phyloP scores from a whole-genome alignment of 2,113 vertebrate species.

The Gnathonemus longibarbis region DNA sequence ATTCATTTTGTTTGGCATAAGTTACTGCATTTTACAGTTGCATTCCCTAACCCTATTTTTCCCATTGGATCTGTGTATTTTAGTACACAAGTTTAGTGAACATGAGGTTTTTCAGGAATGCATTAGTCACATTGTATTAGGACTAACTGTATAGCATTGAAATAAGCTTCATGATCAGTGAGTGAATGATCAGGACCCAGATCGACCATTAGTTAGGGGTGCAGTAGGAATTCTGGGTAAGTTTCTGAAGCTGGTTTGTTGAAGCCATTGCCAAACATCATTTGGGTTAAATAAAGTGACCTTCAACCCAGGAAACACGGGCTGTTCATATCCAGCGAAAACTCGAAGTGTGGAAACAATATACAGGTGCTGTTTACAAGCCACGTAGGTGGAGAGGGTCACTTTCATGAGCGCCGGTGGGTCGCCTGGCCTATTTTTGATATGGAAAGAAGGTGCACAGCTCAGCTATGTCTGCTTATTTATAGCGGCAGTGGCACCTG shows the following conservation, averaged over 20 bases:
- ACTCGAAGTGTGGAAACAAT: background rate
- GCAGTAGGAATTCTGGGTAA: background rate
- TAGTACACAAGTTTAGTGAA: background rate
- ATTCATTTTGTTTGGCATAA: background rate
- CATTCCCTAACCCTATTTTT: background rate
- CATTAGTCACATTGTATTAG: background rate
- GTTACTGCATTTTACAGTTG: background rate
- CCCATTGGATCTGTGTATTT: background rate
- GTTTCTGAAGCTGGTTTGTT: background rate
- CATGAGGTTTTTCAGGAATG: background rate
- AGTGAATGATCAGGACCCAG: background rate
- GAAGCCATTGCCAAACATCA: background rate
- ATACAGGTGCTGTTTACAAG: background rate
- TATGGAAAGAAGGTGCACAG: constrained; percentile 36
- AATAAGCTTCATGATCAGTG: background rate
- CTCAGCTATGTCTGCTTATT: constrained; percentile 31
- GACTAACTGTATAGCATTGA: background rate
- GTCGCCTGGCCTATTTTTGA: constrained; percentile 14
- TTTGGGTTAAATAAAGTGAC: background rate
- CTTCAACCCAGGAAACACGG: background rate
- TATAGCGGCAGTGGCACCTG: constrained; percentile 52
- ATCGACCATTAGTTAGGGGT: background rate
- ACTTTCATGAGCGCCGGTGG: background rate
- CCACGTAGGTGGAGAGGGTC: background rate
- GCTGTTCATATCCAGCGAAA: background rate